phyloP scores from a whole-genome alignment of 2,888 invertebrate species.

The Thalpophila matura region DNA sequence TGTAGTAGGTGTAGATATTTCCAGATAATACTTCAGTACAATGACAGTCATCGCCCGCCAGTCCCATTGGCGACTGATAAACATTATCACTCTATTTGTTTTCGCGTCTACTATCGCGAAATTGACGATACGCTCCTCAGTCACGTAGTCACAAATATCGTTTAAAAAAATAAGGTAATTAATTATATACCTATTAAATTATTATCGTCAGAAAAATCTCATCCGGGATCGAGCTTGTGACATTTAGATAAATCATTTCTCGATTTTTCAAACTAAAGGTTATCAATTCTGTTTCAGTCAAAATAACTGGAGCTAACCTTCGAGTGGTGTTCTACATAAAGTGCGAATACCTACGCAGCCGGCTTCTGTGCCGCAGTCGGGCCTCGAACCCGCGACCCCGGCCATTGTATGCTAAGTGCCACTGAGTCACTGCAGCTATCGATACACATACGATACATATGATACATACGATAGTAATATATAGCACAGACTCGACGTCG shows the following conservation, averaged over 20 bases:
- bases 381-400: conserved; percentile 76
- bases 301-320: conserved; percentile 29
- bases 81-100: conserved; percentile 37
- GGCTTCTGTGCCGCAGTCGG: conserved; percentile 48
- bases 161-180: conserved; percentile 16
- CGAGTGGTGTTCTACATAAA: conserved; percentile 39
- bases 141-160: conserved; percentile 10
- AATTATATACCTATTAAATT: conserved; percentile 5
- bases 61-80: conserved; percentile 39
- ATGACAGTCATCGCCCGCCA: conserved; percentile 3
- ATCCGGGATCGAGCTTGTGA: conserved; percentile 10
- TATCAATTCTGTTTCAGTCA: conserved; percentile 2
- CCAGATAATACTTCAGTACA: background rate
- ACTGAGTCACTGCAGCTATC: conserved; percentile 67
- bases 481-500: conserved; percentile 47
- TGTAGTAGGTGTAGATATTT: too few species aligned
- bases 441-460: too few species aligned
- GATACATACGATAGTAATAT: conserved; percentile 39
- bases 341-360: conserved; percentile 39
- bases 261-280: background rate
- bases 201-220: background rate
- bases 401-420: conserved; percentile 77
- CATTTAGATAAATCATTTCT: background rate
- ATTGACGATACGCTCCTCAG: conserved; percentile 6
- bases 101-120: conserved; percentile 24